Percentiles rank a stretch among this genome's conserved stretches.
Conservation (phyloP, 2,797 vertebrate genomes). For the Takifugu rubripes region DNA sequence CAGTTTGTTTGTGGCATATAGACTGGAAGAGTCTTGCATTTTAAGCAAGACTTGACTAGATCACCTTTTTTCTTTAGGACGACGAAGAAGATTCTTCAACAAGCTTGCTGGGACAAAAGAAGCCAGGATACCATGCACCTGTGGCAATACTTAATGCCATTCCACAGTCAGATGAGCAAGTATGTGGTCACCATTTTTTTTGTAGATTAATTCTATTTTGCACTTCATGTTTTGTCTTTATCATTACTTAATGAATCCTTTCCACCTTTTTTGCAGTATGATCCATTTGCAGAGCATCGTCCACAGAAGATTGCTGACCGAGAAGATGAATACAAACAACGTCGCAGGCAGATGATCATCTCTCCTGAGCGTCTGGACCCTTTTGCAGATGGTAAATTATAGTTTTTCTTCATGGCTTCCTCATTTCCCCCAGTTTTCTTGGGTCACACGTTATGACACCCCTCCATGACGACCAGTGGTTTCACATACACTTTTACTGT, state of each 20-base stretch:
- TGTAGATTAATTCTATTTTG: not conserved
- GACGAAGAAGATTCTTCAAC: slow-evolving; percentile 93
- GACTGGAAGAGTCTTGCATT: slow-evolving; percentile 52
- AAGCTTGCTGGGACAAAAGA: slow-evolving; percentile 94
- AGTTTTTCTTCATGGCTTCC: slow-evolving; percentile 29
- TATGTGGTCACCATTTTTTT: slow-evolving; percentile 43
- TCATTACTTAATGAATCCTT: not conserved
- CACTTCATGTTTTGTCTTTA: not conserved
- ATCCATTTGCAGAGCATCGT: slow-evolving; percentile 96
- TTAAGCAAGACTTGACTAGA: slow-evolving; percentile 22
- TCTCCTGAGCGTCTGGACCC: slow-evolving; percentile 98
- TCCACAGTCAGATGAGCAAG: slow-evolving; percentile 96
- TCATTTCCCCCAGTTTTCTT: slow-evolving; percentile 46
- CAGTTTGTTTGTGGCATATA: slow-evolving; percentile 17
- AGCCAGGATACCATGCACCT: slow-evolving; percentile 95
- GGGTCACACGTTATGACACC: slow-evolving; percentile 43
- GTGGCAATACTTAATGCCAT: slow-evolving; percentile 97
- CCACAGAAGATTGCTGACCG: slow-evolving; percentile 96
- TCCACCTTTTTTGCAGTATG: slow-evolving; percentile 78
- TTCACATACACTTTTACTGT: slow-evolving; percentile 48
- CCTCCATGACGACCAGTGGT: slow-evolving; percentile 43
- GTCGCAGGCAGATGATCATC: slow-evolving; percentile 97
- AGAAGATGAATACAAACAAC: slow-evolving; percentile 97
- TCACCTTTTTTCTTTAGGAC: slow-evolving; percentile 74
- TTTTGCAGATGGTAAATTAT: slow-evolving; percentile 98